Evolutionary conservation across 1,140 invertebrate species (phyloP).

Genomic region (Apis cerana): DNA sequence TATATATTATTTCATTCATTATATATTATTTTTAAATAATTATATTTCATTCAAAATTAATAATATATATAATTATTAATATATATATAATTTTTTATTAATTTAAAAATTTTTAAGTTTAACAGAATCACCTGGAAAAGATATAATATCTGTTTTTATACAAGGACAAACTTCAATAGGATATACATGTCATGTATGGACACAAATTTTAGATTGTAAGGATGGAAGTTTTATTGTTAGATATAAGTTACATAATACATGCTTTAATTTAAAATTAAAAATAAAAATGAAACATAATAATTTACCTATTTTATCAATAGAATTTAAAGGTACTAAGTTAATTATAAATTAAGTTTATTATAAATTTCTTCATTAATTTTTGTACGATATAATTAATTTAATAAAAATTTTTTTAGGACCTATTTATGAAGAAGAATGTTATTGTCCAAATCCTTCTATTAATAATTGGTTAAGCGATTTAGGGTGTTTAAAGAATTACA

Average conservation of each 20-base stretch:
- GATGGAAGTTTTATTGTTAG: constrained; percentile 94
- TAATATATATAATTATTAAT: constrained; percentile 15
- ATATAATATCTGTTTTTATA: constrained; percentile 81
- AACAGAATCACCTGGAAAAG: constrained; percentile 69
- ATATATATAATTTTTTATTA: constrained; percentile 11
- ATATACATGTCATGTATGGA: constrained; percentile 85
- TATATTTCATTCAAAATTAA: background rate
- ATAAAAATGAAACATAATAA: constrained; percentile 86
- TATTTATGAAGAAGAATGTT: constrained; percentile 91
- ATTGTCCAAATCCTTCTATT: constrained; percentile 88
- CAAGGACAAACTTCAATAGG: constrained; percentile 80
- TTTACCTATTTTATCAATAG: constrained; percentile 86
- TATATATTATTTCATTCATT: too few relatives aligned
- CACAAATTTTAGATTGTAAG: constrained; percentile 90
- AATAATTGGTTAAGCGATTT: constrained; percentile 86
- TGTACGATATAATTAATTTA: constrained; percentile 45
- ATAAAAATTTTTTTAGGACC: constrained; percentile 81
- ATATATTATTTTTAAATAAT: too few relatives aligned
- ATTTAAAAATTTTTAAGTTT: constrained; percentile 59
- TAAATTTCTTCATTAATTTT: background rate
- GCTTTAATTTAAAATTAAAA: constrained; percentile 86
- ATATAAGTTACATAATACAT: constrained; percentile 90
- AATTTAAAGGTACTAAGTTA: constrained; percentile 82
- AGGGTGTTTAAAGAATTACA: constrained; percentile 85
- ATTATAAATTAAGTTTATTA: constrained; percentile 5